These are phyloP conservation scores for Cantharis rufa DNA, from an alignment of 2,888 invertebrate genomes.

Conservation along the genomic window DNA sequence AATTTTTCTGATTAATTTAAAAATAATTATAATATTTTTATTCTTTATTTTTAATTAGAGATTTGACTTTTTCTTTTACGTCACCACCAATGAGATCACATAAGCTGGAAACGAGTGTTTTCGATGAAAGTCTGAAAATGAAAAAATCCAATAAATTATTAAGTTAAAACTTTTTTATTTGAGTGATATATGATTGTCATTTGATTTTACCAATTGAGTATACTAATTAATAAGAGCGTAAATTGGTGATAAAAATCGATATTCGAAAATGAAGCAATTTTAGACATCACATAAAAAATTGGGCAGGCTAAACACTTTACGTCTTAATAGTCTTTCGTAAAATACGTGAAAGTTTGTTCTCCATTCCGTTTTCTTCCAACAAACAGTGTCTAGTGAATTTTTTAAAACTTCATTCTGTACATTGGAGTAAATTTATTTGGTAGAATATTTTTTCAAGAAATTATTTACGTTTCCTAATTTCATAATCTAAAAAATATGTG, in stretches of 20 bases:
- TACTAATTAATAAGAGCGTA: background rate
- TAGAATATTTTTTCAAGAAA: constrained; percentile 23
- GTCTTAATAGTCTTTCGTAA: background rate
- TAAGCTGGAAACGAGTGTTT: no score
- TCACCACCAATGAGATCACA: no score
- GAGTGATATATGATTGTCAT: background rate
- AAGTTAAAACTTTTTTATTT: background rate
- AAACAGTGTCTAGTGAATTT: background rate
- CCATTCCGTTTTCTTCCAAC: background rate
- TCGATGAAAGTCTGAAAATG: background rate
- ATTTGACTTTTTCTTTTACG: no score
- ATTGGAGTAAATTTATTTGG: constrained; percentile 19
- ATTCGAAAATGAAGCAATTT: background rate
- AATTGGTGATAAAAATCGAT: background rate
- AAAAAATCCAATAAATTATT: background rate
- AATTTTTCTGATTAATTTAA: no score
- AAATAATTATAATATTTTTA: no score
- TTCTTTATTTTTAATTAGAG: no score
- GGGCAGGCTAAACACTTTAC: background rate
- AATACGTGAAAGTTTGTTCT: background rate
- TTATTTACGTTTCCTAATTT: constrained; percentile 30
- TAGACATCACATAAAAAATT: background rate
- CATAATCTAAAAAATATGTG: constrained; percentile 28
- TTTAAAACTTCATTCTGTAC: background rate
- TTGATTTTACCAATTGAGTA: background rate